A percentile compares a stretch with the other conserved stretches of the same genome.
Evolutionary conservation across 2,113 vertebrate genomes (phyloP).

Genomic region (Anas platyrhynchos): DNA sequence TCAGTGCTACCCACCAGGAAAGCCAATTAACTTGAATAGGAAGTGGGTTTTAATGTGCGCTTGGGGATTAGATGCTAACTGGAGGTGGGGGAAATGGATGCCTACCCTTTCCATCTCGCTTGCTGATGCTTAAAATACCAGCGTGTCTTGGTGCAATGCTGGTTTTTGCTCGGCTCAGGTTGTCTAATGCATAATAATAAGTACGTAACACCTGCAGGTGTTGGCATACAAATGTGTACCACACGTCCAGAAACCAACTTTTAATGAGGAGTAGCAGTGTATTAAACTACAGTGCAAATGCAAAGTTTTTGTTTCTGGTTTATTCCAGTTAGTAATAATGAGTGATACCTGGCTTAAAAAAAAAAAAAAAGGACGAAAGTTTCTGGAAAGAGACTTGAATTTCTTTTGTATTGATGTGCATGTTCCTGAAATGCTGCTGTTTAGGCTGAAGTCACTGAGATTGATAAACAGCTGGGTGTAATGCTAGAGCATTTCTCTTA

Average conservation of each 20-base stretch:
- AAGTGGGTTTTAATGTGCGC: not conserved
- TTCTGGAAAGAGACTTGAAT: not conserved
- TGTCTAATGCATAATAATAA: not conserved
- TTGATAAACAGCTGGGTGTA: not conserved
- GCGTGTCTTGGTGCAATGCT: not conserved
- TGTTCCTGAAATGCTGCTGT: not conserved
- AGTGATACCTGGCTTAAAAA: too few relatives aligned
- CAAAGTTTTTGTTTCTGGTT: not conserved
- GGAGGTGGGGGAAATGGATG: not conserved
- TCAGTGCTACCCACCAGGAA: not conserved
- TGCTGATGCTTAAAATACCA: not conserved
- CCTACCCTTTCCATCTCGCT: not conserved
- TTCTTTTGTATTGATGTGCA: not conserved
- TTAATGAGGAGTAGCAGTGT: not conserved
- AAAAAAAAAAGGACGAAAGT: not conserved
- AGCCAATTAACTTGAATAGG: not conserved
- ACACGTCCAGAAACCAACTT: not conserved
- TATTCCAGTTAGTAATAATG: not conserved
- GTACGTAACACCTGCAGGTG: not conserved
- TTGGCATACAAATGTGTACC: not conserved
- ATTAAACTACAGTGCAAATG: not conserved
- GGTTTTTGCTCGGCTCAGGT: not conserved
- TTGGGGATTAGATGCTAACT: not conserved
- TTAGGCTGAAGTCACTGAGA: not conserved
- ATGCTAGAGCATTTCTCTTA: not conserved